These are phyloP conservation scores for Amiota communis DNA, from an alignment of 2,888 invertebrate species.

Conservation along the genomic window DNA sequence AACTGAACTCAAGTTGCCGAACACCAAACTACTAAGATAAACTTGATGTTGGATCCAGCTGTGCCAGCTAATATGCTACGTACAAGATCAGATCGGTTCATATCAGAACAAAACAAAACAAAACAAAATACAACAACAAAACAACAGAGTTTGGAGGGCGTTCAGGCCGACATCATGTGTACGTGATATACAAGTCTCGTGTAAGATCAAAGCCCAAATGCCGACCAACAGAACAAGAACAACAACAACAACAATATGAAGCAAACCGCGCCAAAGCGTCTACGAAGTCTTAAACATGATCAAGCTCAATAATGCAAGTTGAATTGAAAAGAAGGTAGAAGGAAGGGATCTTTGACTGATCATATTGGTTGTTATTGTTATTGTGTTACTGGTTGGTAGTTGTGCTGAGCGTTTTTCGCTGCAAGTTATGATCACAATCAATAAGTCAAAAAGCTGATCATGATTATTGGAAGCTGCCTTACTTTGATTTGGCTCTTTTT, in stretches of 20 bases:
- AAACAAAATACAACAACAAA: slow-evolving; percentile 34
- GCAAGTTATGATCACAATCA: slow-evolving; percentile 64
- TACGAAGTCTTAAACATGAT: slow-evolving; percentile 52
- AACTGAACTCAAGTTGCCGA: slow-evolving; percentile 28
- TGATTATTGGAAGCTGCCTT: slow-evolving; percentile 53
- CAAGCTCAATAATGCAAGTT: neutral
- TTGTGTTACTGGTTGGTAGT: neutral
- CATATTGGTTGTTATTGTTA: neutral
- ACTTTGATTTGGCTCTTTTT: slow-evolving; percentile 36
- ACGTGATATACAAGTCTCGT: slow-evolving; percentile 49
- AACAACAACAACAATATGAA: neutral
- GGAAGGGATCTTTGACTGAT: too few relatives aligned
- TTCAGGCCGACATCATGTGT: slow-evolving; percentile 27
- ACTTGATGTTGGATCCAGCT: slow-evolving; percentile 57
- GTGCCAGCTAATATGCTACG: slow-evolving; percentile 65
- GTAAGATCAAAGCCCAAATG: slow-evolving; percentile 66
- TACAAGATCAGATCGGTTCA: slow-evolving; percentile 50
- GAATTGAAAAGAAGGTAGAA: too few relatives aligned
- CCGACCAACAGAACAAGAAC: too few relatives aligned
- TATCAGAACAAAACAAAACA: slow-evolving; percentile 41
- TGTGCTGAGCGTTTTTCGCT: slow-evolving; percentile 27
- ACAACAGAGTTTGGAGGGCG: slow-evolving; percentile 50
- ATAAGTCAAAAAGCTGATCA: slow-evolving; percentile 69
- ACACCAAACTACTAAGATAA: too few relatives aligned
- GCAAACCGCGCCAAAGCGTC: slow-evolving; percentile 68